Evolutionary conservation across 2,113 vertebrate genomes (phyloP).

Genomic region (Isurus oxyrinchus): DNA sequence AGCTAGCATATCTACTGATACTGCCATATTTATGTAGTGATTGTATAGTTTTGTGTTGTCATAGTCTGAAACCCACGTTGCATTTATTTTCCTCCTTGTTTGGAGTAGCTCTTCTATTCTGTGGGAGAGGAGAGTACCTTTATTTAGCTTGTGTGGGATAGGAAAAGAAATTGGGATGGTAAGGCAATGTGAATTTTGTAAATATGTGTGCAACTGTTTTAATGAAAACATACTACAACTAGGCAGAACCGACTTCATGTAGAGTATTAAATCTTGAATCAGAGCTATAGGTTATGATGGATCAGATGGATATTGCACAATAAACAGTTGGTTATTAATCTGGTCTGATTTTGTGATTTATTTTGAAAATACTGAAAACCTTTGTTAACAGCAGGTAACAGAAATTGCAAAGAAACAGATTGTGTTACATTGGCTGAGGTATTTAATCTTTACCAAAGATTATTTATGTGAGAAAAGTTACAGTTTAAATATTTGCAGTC

Average conservation of each 20-base stretch:
- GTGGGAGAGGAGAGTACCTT: slow-evolving; percentile 50
- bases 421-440: background rate
- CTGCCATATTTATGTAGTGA: slow-evolving; percentile 86
- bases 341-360: slow-evolving; percentile 34
- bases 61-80: slow-evolving; percentile 74
- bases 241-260: slow-evolving; percentile 66
- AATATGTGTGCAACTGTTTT: slow-evolving; percentile 81
- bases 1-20: slow-evolving; percentile 82
- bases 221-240: slow-evolving; percentile 85
- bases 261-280: slow-evolving; percentile 39
- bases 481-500: background rate
- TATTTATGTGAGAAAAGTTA: background rate
- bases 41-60: slow-evolving; percentile 70
- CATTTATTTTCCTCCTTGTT: slow-evolving; percentile 47
- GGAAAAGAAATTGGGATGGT: slow-evolving; percentile 58
- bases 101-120: slow-evolving; percentile 52
- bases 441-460: background rate
- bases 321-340: slow-evolving; percentile 35
- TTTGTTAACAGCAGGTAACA: background rate
- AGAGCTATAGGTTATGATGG: slow-evolving; percentile 11
- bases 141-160: slow-evolving; percentile 48
- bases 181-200: slow-evolving; percentile 80
- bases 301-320: slow-evolving; percentile 27
- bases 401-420: background rate
- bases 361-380: slow-evolving; percentile 17